A percentile compares a stretch with the other conserved stretches of the same genome.
Evolutionary conservation across 2,113 vertebrate genomes (phyloP).

Genomic region (Chascanopsetta lugubris): DNA sequence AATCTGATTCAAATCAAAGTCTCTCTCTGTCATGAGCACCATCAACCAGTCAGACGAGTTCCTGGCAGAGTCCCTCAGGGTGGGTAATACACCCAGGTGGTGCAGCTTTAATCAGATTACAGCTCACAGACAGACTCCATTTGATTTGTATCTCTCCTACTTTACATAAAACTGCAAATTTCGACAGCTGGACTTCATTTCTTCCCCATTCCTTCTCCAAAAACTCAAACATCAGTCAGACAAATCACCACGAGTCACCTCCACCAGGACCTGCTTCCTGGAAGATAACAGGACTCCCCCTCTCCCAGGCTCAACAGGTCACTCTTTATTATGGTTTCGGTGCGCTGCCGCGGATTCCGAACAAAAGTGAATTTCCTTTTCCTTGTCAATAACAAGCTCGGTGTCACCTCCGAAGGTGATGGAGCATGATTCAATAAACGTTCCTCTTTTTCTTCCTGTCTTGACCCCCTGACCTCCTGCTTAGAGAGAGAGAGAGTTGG

Average conservation of each 20-base stretch:
- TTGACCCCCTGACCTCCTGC: constrained; percentile 58
- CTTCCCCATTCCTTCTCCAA: background rate
- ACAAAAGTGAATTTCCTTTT: constrained; percentile 84
- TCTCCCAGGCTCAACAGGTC: constrained; percentile 81
- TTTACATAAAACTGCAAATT: constrained; percentile 79
- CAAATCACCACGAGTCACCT: constrained; percentile 77
- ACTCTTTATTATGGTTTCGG: constrained; percentile 80
- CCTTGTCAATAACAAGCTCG: constrained; percentile 78
- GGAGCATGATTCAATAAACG: constrained; percentile 71
- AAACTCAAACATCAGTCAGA: constrained; percentile 72
- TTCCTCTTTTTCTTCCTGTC: constrained; percentile 42
- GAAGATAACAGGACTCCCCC: constrained; percentile 76
- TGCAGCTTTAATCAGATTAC: constrained; percentile 68
- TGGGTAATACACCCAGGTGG: constrained; percentile 69
- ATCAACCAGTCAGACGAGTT: constrained; percentile 25
- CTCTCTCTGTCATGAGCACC: constrained; percentile 11
- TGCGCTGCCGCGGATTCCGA: constrained; percentile 78
- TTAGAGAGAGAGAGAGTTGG: constrained; percentile 50
- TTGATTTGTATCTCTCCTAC: constrained; percentile 79
- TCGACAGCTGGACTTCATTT: constrained; percentile 82
- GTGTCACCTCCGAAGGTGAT: constrained; percentile 57
- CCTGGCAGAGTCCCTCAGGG: constrained; percentile 21
- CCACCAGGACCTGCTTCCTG: constrained; percentile 79
- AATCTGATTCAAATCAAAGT: constrained; percentile 31
- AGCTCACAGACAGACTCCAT: constrained; percentile 73